Evolutionary conservation across 2,888 invertebrate genomes (phyloP), one percentile per base, ranked within the genome.

Genomic region (Aleiodes testaceus): DNA sequence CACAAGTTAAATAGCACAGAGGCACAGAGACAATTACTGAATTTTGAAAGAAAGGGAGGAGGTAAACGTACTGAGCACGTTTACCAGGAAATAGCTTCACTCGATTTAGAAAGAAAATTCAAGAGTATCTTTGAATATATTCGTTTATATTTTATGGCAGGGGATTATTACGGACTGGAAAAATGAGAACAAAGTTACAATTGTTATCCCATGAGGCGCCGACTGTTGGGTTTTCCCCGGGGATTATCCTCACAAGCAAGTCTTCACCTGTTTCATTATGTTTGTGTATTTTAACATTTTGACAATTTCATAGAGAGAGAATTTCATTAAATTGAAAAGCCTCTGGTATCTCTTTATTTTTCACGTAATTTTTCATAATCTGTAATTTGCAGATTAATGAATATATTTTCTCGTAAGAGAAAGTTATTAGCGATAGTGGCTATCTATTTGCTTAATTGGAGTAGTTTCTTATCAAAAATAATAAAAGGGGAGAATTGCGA

Each of bases 81-180:
- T 30, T 12, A 16, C 14, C 50, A 20, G n/a, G 55, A 55, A 55
- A 14, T 55, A 12, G 22, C 22, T 52, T 16, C 30, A 14, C 36
- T 55, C 55, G 16, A 14, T 55, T 55, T 55, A n/a, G 16, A 26
- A 30, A 1, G 16, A 6, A 36, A 30, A 42, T 59, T 42, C 5
- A 42, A 36, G 11, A 11, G 6, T 14, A 16, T 18, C 16, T 16
- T 16, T 16, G 16, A 20, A 22, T 16, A 30, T n/a, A 30, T 6
- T n/a, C 42, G 59, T 59, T 59, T 42, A 18, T 42, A 59, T 59
- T 59, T 42, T 59, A 59, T 42, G 36, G 18, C 36, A 16, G 59
- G 59, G 59, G 59, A 59, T 59, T 59, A 59, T 59, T 59, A 59
- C 16, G 59, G 18, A 14, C 9, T n/a, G 16, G 11, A 3, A 18